Evolutionary conservation across 2,888 invertebrate species (phyloP), one percentile per base, ranked within the genome.

Genomic region (Sarcophaga carnaria): DNA sequence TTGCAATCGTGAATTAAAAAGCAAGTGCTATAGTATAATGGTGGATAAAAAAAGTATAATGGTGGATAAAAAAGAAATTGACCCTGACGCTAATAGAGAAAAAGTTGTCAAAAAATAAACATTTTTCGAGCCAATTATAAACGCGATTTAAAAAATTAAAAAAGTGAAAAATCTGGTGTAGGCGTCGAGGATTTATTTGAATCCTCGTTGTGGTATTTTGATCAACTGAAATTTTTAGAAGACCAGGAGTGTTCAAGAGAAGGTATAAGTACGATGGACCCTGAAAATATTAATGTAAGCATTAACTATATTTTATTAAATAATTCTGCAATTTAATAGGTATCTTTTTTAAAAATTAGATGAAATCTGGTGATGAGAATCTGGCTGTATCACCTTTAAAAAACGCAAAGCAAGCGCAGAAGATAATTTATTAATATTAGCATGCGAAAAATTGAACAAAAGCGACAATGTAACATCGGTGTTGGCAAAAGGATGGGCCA

Each of bases 71-170:
- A 37, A 37, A n/a, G 78, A 78, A 74, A 22, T 74, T 20, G 72
- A 75, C 54, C 74, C 70, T 11, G 69, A 74, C 12, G 79, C 79
- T 11, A 67, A 63, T 63, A 60, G 75, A 63, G 70, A 74, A 6
- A 79, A 67, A 62, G 75, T 80, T 47, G 27, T 70, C 17, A 79
- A 79, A 63, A 79, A 83, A 83, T 64, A n/a, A 83, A 83, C 25
- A 25, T 22, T 62, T 69, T 78, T 14, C 78, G 78, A 4, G 78
- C 72, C 6, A 72, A 71, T 49, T 83, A 83, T 37, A 77, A 67
- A 49, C 66, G 78, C 17, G 74, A 72, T n/a, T 27, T 69, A 71
- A 72, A 37, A 78, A 74, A 20, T 2, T 17, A 27, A 49, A 47
- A 60, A 45, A 72, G 22, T 71, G 27, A 71, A 71, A 54, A 82